A percentile compares a stretch with the other conserved stretches of the same genome.
phyloP scores from a whole-genome alignment of 2,888 invertebrate species.

The Chelonus formosanus region DNA sequence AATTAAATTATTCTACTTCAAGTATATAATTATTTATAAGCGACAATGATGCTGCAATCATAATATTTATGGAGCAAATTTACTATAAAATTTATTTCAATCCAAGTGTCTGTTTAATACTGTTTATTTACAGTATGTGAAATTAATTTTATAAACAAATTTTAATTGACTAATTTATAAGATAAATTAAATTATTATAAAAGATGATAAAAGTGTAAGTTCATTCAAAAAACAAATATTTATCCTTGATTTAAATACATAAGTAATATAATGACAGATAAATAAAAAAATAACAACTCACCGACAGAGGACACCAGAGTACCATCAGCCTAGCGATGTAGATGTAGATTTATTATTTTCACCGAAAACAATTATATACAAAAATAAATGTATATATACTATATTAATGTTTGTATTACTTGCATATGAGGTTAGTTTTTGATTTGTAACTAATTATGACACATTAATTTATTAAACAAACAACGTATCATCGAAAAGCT shows the following conservation, averaged over 20 bases:
- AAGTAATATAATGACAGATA: slow-evolving; percentile 18
- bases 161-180: background rate
- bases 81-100: no score
- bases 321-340: slow-evolving; percentile 1
- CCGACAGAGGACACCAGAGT: slow-evolving; percentile 37
- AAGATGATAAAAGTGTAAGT: background rate
- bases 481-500: background rate
- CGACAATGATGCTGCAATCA: no score
- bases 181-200: background rate
- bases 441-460: background rate
- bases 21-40: no score
- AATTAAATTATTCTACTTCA: no score
- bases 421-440: no score
- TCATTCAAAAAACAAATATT: background rate
- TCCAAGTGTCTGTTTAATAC: no score
- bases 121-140: no score
- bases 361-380: background rate
- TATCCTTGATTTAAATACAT: background rate
- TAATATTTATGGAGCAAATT: no score
- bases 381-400: no score
- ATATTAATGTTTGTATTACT: no score
- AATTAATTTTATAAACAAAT: no score
- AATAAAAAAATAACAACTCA: slow-evolving; percentile 27
- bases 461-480: background rate
- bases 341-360: slow-evolving; percentile 16